Evolutionary conservation across 1,140 invertebrate genomes (phyloP).

Genomic region (Pseudomyrmex cubaensis): DNA sequence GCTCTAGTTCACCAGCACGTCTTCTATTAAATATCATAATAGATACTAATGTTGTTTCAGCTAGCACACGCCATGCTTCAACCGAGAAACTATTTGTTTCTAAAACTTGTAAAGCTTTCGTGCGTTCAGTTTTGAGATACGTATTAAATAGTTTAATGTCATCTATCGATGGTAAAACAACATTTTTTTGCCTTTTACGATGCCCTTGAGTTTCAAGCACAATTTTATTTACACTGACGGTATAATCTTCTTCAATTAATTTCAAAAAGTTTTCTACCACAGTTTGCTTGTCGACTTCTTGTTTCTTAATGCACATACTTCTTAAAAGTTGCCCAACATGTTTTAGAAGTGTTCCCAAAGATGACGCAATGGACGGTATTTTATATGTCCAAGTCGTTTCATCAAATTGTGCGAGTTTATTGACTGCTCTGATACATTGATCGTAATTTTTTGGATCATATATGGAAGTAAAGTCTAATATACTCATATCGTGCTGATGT

Average conservation of each 20-base stretch:
- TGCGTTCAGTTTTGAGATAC: constrained; percentile 5
- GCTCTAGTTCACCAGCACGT: constrained; percentile 11
- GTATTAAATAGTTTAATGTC: background rate
- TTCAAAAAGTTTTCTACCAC: constrained; percentile 19
- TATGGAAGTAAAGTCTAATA: constrained; percentile 20
- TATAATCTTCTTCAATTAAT: constrained; percentile 5
- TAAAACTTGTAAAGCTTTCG: constrained; percentile 8
- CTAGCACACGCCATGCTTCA: background rate
- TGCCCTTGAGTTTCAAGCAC: constrained; percentile 4
- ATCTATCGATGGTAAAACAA: background rate
- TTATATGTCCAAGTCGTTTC: constrained; percentile 15
- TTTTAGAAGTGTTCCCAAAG: constrained; percentile 3
- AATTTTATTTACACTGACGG: background rate
- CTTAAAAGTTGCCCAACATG: background rate
- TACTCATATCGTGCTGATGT: too few relatives aligned
- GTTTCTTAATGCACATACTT: constrained; percentile 5
- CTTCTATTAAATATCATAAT: background rate
- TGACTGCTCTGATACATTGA: background rate
- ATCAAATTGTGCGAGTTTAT: constrained; percentile 12
- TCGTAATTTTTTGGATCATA: constrained; percentile 25
- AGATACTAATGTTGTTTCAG: constrained; percentile 17
- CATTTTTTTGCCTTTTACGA: background rate
- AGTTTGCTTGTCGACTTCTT: background rate
- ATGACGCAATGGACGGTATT: background rate
- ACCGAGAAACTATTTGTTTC: constrained; percentile 4